Conservation (phyloP, 2,797 vertebrate genomes). For the Carduelis carduelis region DNA sequence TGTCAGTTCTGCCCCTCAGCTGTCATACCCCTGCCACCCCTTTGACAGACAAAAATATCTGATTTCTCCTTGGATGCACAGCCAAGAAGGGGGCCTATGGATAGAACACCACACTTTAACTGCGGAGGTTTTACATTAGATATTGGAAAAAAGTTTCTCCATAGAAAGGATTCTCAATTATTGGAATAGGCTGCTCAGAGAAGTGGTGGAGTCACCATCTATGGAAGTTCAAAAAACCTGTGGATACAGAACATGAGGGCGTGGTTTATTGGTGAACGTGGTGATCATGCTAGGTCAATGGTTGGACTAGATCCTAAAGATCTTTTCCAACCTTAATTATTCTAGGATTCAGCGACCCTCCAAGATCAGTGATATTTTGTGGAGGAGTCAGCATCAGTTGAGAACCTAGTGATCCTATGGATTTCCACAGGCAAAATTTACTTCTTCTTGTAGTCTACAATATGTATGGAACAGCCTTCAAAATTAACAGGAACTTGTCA, state of each 20-base stretch:
- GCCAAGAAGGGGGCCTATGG: neutral
- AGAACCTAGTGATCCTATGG: neutral
- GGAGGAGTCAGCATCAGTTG: neutral
- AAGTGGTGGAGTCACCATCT: neutral
- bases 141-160: neutral
- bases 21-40: neutral
- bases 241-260: accelerated
- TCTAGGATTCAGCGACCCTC: neutral
- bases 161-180: neutral
- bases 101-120: neutral
- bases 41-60: neutral
- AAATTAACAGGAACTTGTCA: neutral
- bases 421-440: neutral
- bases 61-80: neutral
- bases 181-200: neutral
- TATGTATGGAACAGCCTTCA: neutral
- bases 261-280: neutral
- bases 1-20: neutral
- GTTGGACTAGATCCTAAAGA: neutral
- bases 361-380: neutral
- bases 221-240: neutral
- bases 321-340: neutral
- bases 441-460: accelerated
- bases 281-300: neutral
- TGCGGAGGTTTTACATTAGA: neutral